A percentile compares a stretch with the other conserved stretches of the same genome.
Conservation (phyloP, 2,888 invertebrate species). For the Petrolisthes cinctipes region DNA sequence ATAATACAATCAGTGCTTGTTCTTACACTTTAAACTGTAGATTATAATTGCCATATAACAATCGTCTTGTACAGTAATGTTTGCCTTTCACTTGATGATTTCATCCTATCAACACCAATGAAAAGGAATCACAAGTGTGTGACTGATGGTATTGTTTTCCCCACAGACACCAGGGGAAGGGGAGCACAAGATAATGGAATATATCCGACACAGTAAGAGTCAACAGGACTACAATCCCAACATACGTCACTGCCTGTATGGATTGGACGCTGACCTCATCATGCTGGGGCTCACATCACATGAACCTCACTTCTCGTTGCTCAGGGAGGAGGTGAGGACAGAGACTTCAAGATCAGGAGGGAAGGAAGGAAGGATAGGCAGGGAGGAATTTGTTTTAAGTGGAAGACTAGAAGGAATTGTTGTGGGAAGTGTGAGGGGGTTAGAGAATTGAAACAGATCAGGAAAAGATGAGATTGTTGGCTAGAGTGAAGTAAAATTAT, state of each 20-base stretch:
- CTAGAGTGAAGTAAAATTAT: no score
- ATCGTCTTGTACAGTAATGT: no score
- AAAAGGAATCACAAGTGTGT: no score
- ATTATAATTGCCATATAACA: no score
- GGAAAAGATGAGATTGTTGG: no score
- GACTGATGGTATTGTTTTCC: background rate
- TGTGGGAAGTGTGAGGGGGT: no score
- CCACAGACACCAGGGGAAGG: slow-evolving; percentile 89
- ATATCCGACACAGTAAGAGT: slow-evolving; percentile 85
- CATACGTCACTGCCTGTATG: slow-evolving; percentile 95
- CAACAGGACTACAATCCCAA: slow-evolving; percentile 88
- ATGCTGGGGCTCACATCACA: slow-evolving; percentile 96
- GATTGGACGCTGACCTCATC: slow-evolving; percentile 96
- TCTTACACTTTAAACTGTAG: no score
- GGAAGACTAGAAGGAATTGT: background rate
- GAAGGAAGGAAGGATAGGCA: background rate
- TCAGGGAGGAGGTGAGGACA: slow-evolving; percentile 88
- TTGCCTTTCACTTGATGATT: no score
- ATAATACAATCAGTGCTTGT: no score
- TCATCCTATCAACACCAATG: no score
- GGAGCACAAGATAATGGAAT: slow-evolving; percentile 92
- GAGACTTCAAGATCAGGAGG: background rate
- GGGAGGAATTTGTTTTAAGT: background rate
- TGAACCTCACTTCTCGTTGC: slow-evolving; percentile 91
- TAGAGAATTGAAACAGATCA: no score